phyloP scores from a whole-genome alignment of 2,113 vertebrate genomes.

The Calidris pygmaea region DNA sequence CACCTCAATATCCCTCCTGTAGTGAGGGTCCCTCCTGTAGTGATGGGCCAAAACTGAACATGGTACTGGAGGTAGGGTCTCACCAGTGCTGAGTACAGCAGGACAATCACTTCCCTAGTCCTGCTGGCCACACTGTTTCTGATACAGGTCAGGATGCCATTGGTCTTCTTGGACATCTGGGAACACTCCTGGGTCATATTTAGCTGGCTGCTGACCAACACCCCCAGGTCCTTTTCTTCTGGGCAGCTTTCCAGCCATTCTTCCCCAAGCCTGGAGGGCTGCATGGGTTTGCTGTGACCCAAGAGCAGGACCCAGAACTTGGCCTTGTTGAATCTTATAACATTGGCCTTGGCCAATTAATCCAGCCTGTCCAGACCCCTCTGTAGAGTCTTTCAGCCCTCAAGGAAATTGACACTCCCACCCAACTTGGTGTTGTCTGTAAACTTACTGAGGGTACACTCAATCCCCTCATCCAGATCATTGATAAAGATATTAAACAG shows the following conservation, averaged over 20 bases:
- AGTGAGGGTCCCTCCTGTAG: not conserved
- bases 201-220: not conserved
- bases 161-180: not conserved
- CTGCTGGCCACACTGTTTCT: not conserved
- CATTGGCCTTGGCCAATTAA: not conserved
- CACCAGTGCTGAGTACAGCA: no score
- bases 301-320: not conserved
- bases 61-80: not conserved
- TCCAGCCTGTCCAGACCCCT: not conserved
- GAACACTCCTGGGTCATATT: not conserved
- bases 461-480: not conserved
- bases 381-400: not conserved
- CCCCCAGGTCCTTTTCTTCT: no score
- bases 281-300: not conserved
- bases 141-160: not conserved
- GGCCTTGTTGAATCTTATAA: not conserved
- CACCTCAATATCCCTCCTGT: not conserved
- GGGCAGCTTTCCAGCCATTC: not conserved
- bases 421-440: not conserved
- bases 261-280: not conserved
- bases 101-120: not conserved
- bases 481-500: no score
- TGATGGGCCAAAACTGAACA: not conserved
- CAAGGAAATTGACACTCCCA: not conserved
- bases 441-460: not conserved